These are phyloP conservation scores for Mythimna impura DNA, from an alignment of 2,888 invertebrate genomes.

Conservation along the genomic window DNA sequence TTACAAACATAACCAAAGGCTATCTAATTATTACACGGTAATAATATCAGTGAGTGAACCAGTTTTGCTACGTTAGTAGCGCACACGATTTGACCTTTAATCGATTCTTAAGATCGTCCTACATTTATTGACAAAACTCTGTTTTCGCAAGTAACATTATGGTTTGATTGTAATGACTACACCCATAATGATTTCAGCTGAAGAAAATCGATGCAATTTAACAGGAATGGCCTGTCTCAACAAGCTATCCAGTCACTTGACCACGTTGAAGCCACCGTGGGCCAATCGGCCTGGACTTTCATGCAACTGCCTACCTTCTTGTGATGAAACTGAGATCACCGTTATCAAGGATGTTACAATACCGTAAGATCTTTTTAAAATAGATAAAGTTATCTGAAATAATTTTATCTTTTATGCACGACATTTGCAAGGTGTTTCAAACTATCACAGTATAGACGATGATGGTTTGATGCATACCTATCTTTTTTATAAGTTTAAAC, in stretches of 20 bases:
- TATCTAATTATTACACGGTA: constrained; percentile 11
- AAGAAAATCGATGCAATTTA: constrained; percentile 90
- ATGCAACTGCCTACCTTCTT: constrained; percentile 93
- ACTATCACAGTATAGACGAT: too few species aligned
- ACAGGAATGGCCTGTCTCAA: constrained; percentile 92
- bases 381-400: not conserved
- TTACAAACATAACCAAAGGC: constrained; percentile 21
- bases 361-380: constrained; percentile 65
- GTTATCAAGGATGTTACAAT: constrained; percentile 90
- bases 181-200: constrained; percentile 76
- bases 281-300: constrained; percentile 91
- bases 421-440: too few species aligned
- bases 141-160: not conserved
- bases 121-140: constrained; percentile 5
- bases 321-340: constrained; percentile 93
- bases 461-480: too few species aligned
- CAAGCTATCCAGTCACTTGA: constrained; percentile 90
- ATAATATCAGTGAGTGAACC: constrained; percentile 4
- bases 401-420: too few species aligned
- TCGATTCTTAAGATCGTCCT: not conserved
- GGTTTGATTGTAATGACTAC: not conserved
- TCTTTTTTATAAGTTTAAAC: too few species aligned
- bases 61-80: constrained; percentile 22
- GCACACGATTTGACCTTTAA: constrained; percentile 32
- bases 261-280: constrained; percentile 92